Evolutionary conservation across 1,140 invertebrate genomes (phyloP).

Genomic region (Apis florea): DNA sequence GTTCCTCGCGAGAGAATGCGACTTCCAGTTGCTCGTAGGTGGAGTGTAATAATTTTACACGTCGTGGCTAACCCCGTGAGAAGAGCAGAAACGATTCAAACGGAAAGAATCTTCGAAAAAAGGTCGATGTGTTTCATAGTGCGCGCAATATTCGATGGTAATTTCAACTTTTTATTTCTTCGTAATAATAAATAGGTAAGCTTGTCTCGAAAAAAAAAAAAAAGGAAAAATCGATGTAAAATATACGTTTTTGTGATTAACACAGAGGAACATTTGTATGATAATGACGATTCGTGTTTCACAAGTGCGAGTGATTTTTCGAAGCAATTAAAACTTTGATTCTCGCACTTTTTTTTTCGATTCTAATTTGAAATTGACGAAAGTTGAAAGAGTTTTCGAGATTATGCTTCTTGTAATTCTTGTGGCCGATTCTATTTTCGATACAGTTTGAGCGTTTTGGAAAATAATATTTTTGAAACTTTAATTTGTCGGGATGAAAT

Average conservation of each 20-base stretch:
- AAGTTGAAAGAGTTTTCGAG: background rate
- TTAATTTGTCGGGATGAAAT: background rate
- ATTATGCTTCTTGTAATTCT: background rate
- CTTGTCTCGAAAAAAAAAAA: too few species aligned
- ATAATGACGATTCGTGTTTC: background rate
- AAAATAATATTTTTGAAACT: background rate
- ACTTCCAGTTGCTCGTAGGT: slow-evolving; percentile 49
- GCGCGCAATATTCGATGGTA: background rate
- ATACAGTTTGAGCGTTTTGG: background rate
- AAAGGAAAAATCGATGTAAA: background rate
- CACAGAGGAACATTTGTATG: background rate
- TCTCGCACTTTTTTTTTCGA: background rate
- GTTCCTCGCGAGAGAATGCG: slow-evolving; percentile 32
- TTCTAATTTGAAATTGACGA: background rate
- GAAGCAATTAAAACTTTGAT: background rate
- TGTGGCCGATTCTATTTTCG: background rate
- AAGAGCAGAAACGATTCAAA: background rate
- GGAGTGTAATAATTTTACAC: slow-evolving; percentile 37
- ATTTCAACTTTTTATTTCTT: background rate
- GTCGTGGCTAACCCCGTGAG: background rate
- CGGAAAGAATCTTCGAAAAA: background rate
- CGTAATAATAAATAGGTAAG: background rate
- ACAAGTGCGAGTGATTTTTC: background rate
- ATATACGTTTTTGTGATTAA: background rate
- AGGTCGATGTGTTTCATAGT: background rate